These are phyloP conservation scores for Agrilus cyanescens DNA, from an alignment of 2,888 invertebrate genomes.

Conservation along the genomic window DNA sequence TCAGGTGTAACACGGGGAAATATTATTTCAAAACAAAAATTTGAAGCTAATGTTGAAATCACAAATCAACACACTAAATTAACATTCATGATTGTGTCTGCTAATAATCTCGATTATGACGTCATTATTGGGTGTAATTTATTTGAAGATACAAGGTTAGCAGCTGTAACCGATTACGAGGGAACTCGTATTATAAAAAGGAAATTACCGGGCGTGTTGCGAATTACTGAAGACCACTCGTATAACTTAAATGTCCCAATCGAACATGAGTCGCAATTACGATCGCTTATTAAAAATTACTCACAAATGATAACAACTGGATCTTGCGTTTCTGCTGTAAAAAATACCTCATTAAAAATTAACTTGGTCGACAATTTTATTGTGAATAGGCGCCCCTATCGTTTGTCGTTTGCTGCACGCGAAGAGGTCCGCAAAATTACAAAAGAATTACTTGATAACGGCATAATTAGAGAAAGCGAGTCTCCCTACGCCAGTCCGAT, in stretches of 20 bases:
- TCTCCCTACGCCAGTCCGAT: constrained; percentile 13
- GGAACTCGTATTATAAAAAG: constrained; percentile 2
- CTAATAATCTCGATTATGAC: constrained; percentile 7
- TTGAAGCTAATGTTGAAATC: constrained; percentile 4
- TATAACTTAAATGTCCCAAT: not conserved
- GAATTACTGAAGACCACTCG: not conserved
- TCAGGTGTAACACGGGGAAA: not conserved
- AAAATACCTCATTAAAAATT: constrained; percentile 1
- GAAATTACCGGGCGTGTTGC: constrained; percentile 2
- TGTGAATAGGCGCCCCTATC: constrained; percentile 11
- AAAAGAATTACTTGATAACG: constrained; percentile 7
- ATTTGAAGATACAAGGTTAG: constrained; percentile 5
- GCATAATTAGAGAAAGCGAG: constrained; percentile 9
- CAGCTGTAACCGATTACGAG: constrained; percentile 5
- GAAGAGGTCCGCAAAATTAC: constrained; percentile 8
- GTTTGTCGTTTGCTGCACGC: constrained; percentile 6
- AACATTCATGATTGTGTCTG: constrained; percentile 5
- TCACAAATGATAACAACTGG: not conserved
- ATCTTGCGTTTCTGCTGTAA: not conserved
- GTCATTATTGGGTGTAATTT: constrained; percentile 9
- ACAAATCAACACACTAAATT: constrained; percentile 1
- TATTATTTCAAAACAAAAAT: constrained; percentile 2
- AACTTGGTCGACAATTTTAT: constrained; percentile 3
- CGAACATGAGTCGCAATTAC: not conserved
- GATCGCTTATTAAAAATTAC: no score